These are phyloP conservation scores for Urocolius indicus DNA, from an alignment of 2,113 vertebrate genomes.

Conservation along the genomic window DNA sequence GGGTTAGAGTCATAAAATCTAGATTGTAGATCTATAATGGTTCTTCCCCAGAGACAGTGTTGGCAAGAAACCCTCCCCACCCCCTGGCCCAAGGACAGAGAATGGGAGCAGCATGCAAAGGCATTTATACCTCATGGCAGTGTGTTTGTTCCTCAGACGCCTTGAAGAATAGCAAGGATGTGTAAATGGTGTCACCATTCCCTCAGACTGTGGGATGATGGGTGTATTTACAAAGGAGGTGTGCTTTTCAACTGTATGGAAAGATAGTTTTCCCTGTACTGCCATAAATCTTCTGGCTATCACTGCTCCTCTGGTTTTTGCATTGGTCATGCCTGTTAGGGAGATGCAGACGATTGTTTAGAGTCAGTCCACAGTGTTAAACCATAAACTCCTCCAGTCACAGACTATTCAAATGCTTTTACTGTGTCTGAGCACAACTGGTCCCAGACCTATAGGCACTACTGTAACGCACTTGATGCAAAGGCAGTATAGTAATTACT, in stretches of 20 bases:
- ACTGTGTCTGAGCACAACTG: background rate
- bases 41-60: background rate
- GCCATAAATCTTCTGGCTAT: background rate
- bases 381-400: background rate
- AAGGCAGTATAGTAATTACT: background rate
- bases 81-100: background rate
- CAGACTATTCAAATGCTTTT: background rate
- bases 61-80: background rate
- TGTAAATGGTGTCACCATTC: background rate
- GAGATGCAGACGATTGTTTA: background rate
- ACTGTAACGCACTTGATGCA: background rate
- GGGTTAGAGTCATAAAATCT: conserved; percentile 1
- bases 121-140: background rate
- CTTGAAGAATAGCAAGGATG: background rate
- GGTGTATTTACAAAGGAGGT: background rate
- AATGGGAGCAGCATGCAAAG: background rate
- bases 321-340: background rate
- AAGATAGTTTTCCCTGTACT: background rate
- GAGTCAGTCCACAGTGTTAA: background rate
- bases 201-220: background rate
- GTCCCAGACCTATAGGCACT: background rate
- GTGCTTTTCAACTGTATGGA: background rate
- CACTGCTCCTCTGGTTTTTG: background rate
- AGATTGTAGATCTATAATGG: background rate
- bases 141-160: background rate